These are phyloP conservation scores for Pseudoips prasinana DNA, from an alignment of 2,888 invertebrate species.

Conservation along the genomic window DNA sequence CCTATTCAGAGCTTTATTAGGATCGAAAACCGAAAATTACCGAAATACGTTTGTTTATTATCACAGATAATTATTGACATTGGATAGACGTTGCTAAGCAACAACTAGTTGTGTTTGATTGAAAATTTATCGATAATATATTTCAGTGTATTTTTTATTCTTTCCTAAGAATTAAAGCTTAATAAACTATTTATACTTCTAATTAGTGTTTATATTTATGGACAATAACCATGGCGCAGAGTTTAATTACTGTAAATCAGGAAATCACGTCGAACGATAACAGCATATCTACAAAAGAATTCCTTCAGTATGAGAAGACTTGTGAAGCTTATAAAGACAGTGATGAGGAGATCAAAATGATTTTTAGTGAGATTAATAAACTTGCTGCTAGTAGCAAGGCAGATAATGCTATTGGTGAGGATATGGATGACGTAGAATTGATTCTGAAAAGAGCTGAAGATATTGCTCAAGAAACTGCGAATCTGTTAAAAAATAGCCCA, in stretches of 20 bases:
- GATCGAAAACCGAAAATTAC: background rate
- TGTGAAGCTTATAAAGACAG: constrained; percentile 69
- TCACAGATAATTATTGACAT: constrained; percentile 1
- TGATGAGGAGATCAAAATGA: constrained; percentile 85
- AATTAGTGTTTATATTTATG: no score
- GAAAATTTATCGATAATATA: constrained; percentile 14
- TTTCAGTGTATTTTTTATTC: constrained; percentile 3
- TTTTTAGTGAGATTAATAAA: constrained; percentile 86
- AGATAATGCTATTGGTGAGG: constrained; percentile 51
- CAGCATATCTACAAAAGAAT: constrained; percentile 68
- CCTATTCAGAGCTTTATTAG: no score
- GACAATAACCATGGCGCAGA: constrained; percentile 45
- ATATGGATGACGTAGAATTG: constrained; percentile 67
- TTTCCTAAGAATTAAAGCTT: no score
- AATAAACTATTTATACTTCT: no score
- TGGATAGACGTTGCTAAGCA: constrained; percentile 39
- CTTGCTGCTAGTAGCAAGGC: constrained; percentile 57
- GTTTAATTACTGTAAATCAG: constrained; percentile 30
- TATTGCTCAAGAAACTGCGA: constrained; percentile 64
- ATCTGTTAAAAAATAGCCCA: constrained; percentile 61
- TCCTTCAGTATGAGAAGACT: constrained; percentile 64
- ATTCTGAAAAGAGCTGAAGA: constrained; percentile 72
- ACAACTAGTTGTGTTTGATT: constrained; percentile 33
- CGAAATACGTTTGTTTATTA: background rate
- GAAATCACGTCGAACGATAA: constrained; percentile 62